Evolutionary conservation across 2,888 invertebrate species (phyloP), one percentile per base, ranked within the genome.

Genomic region (Lasioglossum zephyrum): DNA sequence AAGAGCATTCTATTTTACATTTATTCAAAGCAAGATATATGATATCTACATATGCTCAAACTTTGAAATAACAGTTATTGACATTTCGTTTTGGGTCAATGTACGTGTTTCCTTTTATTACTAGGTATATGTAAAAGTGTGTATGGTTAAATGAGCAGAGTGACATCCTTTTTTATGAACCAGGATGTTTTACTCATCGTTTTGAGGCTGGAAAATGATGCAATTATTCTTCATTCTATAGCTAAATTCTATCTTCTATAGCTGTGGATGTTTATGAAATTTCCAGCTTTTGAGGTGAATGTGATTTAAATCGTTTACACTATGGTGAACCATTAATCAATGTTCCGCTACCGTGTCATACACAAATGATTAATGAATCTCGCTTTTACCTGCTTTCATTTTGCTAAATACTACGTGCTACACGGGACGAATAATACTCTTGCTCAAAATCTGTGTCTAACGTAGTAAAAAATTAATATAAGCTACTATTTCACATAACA

Each of bases 301-400:
- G 60, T 2, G 60, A 31, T 31, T 63, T 63, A 11, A 63, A 63
- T 31, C 60, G 60, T 63, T 63, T 63, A 63, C 60, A 31, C 60
- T 16, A 63, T 31, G 60, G 60, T 31, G 16, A 31, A 16, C 60
- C 60, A 63, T 63, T 31, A 63, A 63, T 63, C 60, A 63, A 63
- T 31, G 60, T 63, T 63, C 26, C 60, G 16, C 60, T 63, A 31
- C n/a, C 31, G 60, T 63, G 60, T 63, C 60, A 63, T 26, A 63
- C 60, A 31, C 6, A 16, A 13, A 63, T 63, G 60, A 63, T 63
- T 63, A 63, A 63, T 63, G 60, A 57, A 60, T 63, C 60, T 16
- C 60, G 60, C 60, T 63, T 63, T 63, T 63, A 63, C 60, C 31
- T 63, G 60, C 60, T 63, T 63, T 63, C 60, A 16, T 63, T 63